Percentiles rank a stretch among this genome's conserved stretches.
phyloP scores from a whole-genome alignment of 2,888 invertebrate species.

The Tipula helvola region DNA sequence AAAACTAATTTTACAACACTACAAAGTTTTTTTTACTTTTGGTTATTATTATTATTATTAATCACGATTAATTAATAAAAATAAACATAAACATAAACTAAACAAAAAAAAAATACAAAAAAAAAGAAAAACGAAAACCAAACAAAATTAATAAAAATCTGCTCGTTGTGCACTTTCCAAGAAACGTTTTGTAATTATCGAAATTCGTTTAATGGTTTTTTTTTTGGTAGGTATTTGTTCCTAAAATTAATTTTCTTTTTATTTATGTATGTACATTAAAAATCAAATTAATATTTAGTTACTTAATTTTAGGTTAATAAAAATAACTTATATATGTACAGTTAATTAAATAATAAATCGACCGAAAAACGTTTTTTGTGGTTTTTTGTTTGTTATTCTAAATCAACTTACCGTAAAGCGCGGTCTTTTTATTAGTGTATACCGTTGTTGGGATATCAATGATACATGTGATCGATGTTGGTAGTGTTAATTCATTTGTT shows the following conservation, averaged over 20 bases:
- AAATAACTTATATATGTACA: not conserved
- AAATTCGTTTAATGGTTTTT: not conserved
- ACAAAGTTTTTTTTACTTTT: not conserved
- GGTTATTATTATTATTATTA: not conserved
- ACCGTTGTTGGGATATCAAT: not conserved
- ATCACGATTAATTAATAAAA: not conserved
- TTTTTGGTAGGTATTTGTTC: not conserved
- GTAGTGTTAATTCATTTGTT: not conserved
- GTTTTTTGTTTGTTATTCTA: not conserved
- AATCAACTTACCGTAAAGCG: not conserved
- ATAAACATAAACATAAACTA: not conserved
- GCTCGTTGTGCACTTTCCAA: slow-evolving; percentile 9
- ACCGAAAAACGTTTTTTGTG: not conserved
- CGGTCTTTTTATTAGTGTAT: not conserved
- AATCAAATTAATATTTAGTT: not conserved
- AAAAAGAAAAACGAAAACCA: not conserved
- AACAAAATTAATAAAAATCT: not conserved
- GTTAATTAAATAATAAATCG: not conserved
- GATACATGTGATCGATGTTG: not conserved
- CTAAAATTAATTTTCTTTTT: not conserved
- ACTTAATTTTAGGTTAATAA: not conserved
- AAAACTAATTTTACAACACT: not conserved
- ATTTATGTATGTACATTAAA: not conserved
- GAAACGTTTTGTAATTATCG: not conserved
- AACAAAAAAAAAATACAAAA: not conserved